Conservation (phyloP, 2,888 invertebrate species). For the Melanostoma mellinum region DNA sequence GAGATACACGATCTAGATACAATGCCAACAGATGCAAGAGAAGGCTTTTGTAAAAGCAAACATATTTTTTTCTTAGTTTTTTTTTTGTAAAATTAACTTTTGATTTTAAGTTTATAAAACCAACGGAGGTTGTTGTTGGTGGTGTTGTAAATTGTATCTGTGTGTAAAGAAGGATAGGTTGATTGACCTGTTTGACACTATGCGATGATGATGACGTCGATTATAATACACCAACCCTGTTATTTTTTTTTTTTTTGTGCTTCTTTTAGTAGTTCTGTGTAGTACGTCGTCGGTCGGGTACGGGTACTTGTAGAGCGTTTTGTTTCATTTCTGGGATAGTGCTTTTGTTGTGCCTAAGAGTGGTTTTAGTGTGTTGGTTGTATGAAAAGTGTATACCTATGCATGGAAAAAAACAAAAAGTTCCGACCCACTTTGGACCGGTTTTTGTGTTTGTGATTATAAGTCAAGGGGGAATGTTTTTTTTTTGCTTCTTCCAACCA, state of each 20-base stretch:
- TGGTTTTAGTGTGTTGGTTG: slow-evolving; percentile 27
- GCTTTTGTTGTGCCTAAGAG: slow-evolving; percentile 41
- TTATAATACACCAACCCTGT: slow-evolving; percentile 47
- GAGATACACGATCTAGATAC: slow-evolving; percentile 41
- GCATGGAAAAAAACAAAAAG: slow-evolving; percentile 30
- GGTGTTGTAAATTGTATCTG: background rate
- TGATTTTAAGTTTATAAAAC: slow-evolving; percentile 44
- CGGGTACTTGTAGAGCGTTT: slow-evolving; percentile 35
- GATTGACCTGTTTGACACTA: slow-evolving; percentile 69
- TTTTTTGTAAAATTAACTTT: slow-evolving; percentile 50
- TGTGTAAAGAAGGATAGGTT: slow-evolving; percentile 60
- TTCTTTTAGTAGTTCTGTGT: background rate
- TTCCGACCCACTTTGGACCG: slow-evolving; percentile 71
- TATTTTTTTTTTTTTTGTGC: slow-evolving; percentile 8
- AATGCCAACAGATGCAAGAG: slow-evolving; percentile 34
- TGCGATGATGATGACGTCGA: slow-evolving; percentile 63
- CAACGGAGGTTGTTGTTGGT: slow-evolving; percentile 18
- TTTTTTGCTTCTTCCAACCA: slow-evolving; percentile 19
- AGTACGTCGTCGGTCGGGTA: background rate
- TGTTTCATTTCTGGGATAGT: slow-evolving; percentile 44
- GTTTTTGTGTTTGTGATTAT: slow-evolving; percentile 64
- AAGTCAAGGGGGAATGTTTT: slow-evolving; percentile 68
- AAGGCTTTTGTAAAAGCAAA: slow-evolving; percentile 14
- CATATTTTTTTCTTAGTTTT: slow-evolving; percentile 7
- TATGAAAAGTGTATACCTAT: slow-evolving; percentile 17